Conservation (phyloP, 2,113 vertebrate species). For the Callospermophilus lateralis region DNA sequence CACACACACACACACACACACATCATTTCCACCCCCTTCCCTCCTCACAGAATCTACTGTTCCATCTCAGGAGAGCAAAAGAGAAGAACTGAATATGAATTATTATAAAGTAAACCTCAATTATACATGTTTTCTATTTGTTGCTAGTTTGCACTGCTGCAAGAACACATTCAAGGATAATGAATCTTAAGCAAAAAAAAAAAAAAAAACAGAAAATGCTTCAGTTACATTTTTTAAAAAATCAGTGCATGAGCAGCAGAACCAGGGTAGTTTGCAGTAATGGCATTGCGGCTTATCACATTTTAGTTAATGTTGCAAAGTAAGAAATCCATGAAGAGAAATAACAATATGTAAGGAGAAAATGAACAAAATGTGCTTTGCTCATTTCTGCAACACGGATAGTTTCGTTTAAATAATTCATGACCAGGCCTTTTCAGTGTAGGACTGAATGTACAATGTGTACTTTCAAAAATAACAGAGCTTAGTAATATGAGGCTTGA, state of each 20-base stretch:
- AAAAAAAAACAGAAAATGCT: slow-evolving; percentile 51
- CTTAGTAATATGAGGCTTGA: slow-evolving; percentile 52
- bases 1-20: not conserved
- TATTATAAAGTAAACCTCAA: slow-evolving; percentile 54
- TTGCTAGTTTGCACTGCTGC: slow-evolving; percentile 5
- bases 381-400: slow-evolving; percentile 70
- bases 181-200: slow-evolving; percentile 60
- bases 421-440: slow-evolving; percentile 39
- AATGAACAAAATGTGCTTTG: slow-evolving; percentile 73
- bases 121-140: slow-evolving; percentile 27
- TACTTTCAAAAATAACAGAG: slow-evolving; percentile 73
- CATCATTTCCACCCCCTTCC: not conserved
- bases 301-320: slow-evolving; percentile 59
- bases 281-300: slow-evolving; percentile 35
- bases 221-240: slow-evolving; percentile 23
- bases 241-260: not conserved
- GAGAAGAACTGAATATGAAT: not conserved
- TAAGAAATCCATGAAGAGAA: slow-evolving; percentile 61
- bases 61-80: not conserved
- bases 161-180: slow-evolving; percentile 39
- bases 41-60: not conserved
- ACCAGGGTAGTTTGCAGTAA: not conserved
- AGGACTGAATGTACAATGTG: slow-evolving; percentile 60
- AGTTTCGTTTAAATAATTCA: slow-evolving; percentile 80
- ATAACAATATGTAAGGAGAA: slow-evolving; percentile 62